A percentile compares a stretch with the other conserved stretches of the same genome.
Evolutionary conservation across 1,140 invertebrate genomes (phyloP).

Genomic region (Oncopodura yosiiana): DNA sequence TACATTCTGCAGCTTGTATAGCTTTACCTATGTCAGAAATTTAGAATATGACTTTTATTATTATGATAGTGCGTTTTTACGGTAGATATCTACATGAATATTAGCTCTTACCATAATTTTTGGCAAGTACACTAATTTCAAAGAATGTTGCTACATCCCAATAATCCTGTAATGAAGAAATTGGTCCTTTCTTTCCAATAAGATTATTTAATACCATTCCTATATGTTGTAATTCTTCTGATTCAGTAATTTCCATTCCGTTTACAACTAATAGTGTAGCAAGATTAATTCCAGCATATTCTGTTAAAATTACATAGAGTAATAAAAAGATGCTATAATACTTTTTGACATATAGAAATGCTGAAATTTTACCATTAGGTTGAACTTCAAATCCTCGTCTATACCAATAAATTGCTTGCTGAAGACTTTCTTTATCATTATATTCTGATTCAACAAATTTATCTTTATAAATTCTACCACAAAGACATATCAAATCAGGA

Average conservation of each 20-base stretch:
- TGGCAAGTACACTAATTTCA: constrained; percentile 94
- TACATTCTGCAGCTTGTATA: constrained; percentile 93
- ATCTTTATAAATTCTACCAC: constrained; percentile 97
- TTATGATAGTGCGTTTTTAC: neutral
- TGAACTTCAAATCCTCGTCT: constrained; percentile 95
- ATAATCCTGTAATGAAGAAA: constrained; percentile 87
- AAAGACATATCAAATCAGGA: constrained; percentile 94
- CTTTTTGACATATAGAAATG: too few relatives aligned
- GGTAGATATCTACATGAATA: constrained; percentile 47
- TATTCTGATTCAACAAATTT: constrained; percentile 94
- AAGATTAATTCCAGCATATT: constrained; percentile 98
- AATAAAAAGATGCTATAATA: too few relatives aligned
- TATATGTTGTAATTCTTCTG: constrained; percentile 80
- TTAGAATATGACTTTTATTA: too few relatives aligned
- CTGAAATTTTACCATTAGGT: too few relatives aligned
- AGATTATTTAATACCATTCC: constrained; percentile 93
- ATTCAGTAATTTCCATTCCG: constrained; percentile 88
- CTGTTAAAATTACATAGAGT: too few relatives aligned
- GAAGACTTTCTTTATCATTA: constrained; percentile 73
- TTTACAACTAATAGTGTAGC: constrained; percentile 95
- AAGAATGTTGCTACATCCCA: constrained; percentile 99
- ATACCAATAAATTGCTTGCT: constrained; percentile 95
- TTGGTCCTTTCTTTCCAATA: constrained; percentile 93
- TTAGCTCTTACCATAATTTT: constrained; percentile 94
- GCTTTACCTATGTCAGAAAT: too few relatives aligned